These are phyloP conservation scores for Dascillus cervinus DNA, from an alignment of 2,888 invertebrate genomes.

Conservation along the genomic window DNA sequence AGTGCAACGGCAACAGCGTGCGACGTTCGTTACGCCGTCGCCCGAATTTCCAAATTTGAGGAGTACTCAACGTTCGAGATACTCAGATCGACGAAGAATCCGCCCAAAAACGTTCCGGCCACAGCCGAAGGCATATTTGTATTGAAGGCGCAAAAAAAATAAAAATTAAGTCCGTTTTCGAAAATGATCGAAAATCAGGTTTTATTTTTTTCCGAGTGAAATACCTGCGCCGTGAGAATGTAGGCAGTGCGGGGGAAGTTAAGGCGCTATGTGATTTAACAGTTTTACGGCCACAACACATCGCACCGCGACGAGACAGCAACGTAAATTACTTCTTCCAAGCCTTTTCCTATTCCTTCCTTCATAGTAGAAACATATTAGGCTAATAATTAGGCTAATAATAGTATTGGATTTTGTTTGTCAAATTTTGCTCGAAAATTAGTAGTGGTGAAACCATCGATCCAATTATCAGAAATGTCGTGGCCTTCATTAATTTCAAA, in stretches of 20 bases:
- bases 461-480: too few relatives aligned
- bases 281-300: constrained; percentile 15
- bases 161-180: too few relatives aligned
- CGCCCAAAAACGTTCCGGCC: constrained; percentile 10
- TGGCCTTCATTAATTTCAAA: too few relatives aligned
- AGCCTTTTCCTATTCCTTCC: too few relatives aligned
- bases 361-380: too few relatives aligned
- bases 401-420: too few relatives aligned
- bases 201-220: not conserved
- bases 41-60: constrained; percentile 14
- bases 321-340: constrained; percentile 2
- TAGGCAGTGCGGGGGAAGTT: constrained; percentile 12
- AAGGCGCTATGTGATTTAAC: constrained; percentile 15
- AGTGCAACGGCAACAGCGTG: not conserved
- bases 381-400: too few relatives aligned
- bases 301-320: constrained; percentile 12
- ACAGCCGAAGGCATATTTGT: constrained; percentile 10
- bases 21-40: constrained; percentile 14
- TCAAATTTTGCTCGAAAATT: too few relatives aligned
- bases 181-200: not conserved
- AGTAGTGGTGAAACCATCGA: too few relatives aligned
- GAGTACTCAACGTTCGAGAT: constrained; percentile 18
- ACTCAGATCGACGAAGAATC: constrained; percentile 10
- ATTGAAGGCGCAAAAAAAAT: constrained; percentile 10
- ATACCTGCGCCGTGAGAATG: not conserved